These are phyloP conservation scores for Struthidea cinerea DNA, from an alignment of 2,113 vertebrate genomes.

Conservation along the genomic window DNA sequence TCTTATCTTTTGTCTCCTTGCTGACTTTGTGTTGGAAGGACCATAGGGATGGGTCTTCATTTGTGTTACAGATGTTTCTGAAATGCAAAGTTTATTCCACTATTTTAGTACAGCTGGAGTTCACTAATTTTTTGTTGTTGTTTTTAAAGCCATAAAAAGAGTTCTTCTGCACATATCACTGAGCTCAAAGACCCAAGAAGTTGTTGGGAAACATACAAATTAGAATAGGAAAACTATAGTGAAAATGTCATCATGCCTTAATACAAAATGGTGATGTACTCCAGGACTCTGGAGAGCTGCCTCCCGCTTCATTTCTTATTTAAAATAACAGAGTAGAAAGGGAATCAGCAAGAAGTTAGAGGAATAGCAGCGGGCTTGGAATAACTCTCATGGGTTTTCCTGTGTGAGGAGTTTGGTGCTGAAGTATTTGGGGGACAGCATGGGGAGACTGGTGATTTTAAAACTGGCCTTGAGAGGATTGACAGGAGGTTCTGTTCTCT, in stretches of 20 bases:
- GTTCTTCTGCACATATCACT: background rate
- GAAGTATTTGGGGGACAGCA: background rate
- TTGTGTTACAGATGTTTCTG: background rate
- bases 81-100: background rate
- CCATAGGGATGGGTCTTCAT: background rate
- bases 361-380: background rate
- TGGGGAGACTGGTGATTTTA: background rate
- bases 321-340: background rate
- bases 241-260: background rate
- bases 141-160: background rate
- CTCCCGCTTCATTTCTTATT: background rate
- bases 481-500: background rate
- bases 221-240: background rate
- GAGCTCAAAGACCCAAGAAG: background rate
- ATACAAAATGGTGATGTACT: background rate
- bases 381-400: background rate
- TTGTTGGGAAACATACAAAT: background rate
- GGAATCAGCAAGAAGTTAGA: background rate
- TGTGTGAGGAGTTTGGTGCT: background rate
- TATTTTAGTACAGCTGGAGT: background rate
- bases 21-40: background rate
- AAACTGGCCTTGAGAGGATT: background rate
- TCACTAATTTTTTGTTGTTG: background rate
- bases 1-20: background rate
- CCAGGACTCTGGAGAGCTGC: background rate